Conservation (phyloP, 2,888 invertebrate species). For the Branchinecta sandiegonensis region DNA sequence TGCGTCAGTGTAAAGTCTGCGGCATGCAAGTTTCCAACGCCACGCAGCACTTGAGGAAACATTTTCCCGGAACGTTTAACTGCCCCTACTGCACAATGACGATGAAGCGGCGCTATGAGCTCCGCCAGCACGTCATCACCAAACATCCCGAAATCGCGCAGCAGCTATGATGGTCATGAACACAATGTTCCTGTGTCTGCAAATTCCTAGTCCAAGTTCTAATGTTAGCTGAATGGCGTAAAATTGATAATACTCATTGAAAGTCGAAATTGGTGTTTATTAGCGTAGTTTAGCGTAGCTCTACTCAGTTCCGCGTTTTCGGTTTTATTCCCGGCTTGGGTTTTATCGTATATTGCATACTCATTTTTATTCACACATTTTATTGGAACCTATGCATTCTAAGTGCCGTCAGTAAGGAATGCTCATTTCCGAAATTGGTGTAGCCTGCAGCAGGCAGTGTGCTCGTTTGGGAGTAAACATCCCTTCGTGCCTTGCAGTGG, state of each 20-base stretch:
- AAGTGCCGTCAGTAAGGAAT: too few species aligned
- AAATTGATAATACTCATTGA: too few species aligned
- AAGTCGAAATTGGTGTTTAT: too few species aligned
- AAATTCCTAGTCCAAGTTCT: too few species aligned
- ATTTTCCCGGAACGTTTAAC: slow-evolving; percentile 4
- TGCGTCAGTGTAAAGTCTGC: neutral
- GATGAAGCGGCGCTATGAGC: slow-evolving; percentile 14
- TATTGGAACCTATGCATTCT: neutral
- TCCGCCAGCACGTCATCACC: slow-evolving; percentile 14
- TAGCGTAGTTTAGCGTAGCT: too few species aligned
- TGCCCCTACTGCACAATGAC: slow-evolving; percentile 12
- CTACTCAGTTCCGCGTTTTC: too few species aligned
- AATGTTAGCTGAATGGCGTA: too few species aligned
- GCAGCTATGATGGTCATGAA: neutral
- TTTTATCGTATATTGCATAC: neutral
- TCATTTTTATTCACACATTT: neutral
- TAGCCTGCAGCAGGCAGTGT: too few species aligned
- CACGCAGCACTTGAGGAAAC: slow-evolving; percentile 10
- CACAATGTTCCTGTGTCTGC: too few species aligned
- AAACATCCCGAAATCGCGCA: slow-evolving; percentile 14
- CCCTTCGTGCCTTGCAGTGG: too few species aligned
- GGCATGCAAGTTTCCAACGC: slow-evolving; percentile 15
- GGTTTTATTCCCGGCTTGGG: neutral
- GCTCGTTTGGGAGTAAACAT: too few species aligned
- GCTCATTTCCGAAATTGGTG: too few species aligned